Evolutionary conservation across 2,113 vertebrate genomes (phyloP), one percentile per base, ranked within the genome.

Genomic region (Raja brachyura): DNA sequence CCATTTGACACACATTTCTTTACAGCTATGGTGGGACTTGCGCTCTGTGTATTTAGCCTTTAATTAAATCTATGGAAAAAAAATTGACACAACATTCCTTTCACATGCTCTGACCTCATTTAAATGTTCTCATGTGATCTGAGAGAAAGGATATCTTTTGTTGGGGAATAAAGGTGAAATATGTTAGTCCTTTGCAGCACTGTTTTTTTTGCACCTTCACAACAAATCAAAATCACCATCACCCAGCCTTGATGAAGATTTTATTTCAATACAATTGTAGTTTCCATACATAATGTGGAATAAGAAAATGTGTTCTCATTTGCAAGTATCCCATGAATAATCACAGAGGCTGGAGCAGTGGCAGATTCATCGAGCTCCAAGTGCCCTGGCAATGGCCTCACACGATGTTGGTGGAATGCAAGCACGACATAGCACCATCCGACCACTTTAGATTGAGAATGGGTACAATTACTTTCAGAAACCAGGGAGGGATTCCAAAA

Each of bases 61-160:
- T 61, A 86, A 83, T 90, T 66, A 90, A 90, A 90, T 16, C 33
- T 48, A 90, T 48, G 33, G 88, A 48, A 90, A 90, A 66, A 70
- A 48, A 22, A 70, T 39, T 90, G n/a, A 39, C 33, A 66, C 63
- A 66, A 90, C 88, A 90, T 90, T 90, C 88, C 66, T 39, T 90
- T 90, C 88, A 39, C 88, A 48, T 33, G 39, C 61, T 66, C 61
- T 90, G 88, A 90, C 63, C 31, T 70, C 18, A 33, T 90, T 90
- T 70, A 70, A 70, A 7, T 59, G 20, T 70, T 70, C 66, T 70
- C 63, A 39, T 90, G 31, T 2, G 18, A 90, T 39, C 39, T 90
- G 31, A 86, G 25, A 86, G 48, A 85, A 85, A 10, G 54, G 20
- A n/a, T 13, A 11, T n/a, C 81, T 61, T 59, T 86, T 86, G 54